phyloP scores from a whole-genome alignment of 2,888 invertebrate species.

The Tetrapedia diversipes region DNA sequence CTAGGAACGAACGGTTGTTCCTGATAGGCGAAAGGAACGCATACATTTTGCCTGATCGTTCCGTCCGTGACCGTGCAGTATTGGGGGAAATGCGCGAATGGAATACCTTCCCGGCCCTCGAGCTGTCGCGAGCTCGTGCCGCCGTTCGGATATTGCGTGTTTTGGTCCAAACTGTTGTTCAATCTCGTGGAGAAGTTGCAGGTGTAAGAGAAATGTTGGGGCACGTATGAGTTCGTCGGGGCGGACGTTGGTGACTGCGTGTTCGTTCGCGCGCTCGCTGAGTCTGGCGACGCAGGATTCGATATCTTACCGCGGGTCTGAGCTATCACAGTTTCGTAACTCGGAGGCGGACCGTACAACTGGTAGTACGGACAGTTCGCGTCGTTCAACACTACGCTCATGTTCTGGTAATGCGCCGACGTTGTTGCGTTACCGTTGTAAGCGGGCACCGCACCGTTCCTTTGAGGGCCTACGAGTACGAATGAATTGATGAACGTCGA shows the following conservation, averaged over 20 bases:
- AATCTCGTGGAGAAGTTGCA: slow-evolving; percentile 68
- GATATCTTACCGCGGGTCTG: slow-evolving; percentile 78
- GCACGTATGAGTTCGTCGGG: slow-evolving; percentile 60
- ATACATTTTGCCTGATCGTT: slow-evolving; percentile 60
- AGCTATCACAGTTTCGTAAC: slow-evolving; percentile 83
- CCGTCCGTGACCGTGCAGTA: slow-evolving; percentile 58
- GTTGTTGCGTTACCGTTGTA: slow-evolving; percentile 74
- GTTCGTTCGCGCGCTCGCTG: slow-evolving; percentile 51
- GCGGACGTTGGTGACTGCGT: slow-evolving; percentile 45
- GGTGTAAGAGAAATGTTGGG: slow-evolving; percentile 73
- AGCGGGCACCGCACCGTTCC: slow-evolving; percentile 70
- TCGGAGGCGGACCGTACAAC: slow-evolving; percentile 84
- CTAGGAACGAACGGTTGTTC: slow-evolving; percentile 41
- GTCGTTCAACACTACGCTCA: slow-evolving; percentile 79
- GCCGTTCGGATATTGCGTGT: slow-evolving; percentile 53
- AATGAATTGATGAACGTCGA: neutral
- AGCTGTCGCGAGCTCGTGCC: slow-evolving; percentile 58
- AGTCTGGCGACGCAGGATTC: slow-evolving; percentile 76
- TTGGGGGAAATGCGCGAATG: slow-evolving; percentile 62
- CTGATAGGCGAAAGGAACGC: slow-evolving; percentile 61
- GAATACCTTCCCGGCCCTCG: slow-evolving; percentile 53
- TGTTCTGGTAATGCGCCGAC: slow-evolving; percentile 79
- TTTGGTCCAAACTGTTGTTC: slow-evolving; percentile 42
- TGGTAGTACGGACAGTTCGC: slow-evolving; percentile 82
- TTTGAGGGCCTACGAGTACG: slow-evolving; percentile 74